These are phyloP conservation scores for Campopleginae sp. DNA, from an alignment of 2,888 invertebrate species.

Conservation along the genomic window DNA sequence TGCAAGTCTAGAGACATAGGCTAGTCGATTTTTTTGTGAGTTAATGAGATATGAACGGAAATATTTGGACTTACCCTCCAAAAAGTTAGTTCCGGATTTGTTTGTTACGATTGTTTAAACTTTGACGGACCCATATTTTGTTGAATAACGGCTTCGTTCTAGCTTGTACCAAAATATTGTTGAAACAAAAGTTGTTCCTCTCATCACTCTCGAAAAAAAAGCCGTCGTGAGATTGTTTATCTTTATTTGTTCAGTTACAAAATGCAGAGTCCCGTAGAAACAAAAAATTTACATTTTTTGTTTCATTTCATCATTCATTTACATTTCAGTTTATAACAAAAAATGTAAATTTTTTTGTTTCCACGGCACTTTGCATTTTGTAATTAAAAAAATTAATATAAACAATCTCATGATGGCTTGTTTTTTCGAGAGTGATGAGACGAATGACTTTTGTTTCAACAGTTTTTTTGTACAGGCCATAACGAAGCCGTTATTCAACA, in stretches of 20 bases:
- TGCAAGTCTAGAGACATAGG: slow-evolving; percentile 15
- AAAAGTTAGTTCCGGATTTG: slow-evolving; percentile 35
- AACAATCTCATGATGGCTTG: no score
- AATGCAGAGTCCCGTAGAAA: slow-evolving; percentile 26
- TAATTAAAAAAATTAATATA: no score
- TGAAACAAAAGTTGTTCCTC: slow-evolving; percentile 24
- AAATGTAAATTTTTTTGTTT: no score
- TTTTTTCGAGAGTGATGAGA: slow-evolving; percentile 23
- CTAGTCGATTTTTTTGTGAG: slow-evolving; percentile 6
- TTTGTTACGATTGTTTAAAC: slow-evolving; percentile 12
- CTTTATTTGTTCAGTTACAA: slow-evolving; percentile 26
- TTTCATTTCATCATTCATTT: no score
- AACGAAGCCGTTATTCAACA: slow-evolving; percentile 22
- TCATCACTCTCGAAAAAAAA: slow-evolving; percentile 26
- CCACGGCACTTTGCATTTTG: no score
- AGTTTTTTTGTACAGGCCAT: slow-evolving; percentile 14
- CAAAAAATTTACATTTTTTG: no score
- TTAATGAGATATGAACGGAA: not conserved
- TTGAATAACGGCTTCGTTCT: slow-evolving; percentile 22
- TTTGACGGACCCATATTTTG: slow-evolving; percentile 12
- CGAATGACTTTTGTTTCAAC: slow-evolving; percentile 20
- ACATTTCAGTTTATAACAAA: no score
- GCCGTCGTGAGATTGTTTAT: slow-evolving; percentile 21
- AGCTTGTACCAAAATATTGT: slow-evolving; percentile 2
- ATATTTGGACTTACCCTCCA: slow-evolving; percentile 13